Evolutionary conservation across 2,888 invertebrate species (phyloP), one percentile per base, ranked within the genome.

Genomic region (Cheilosia soror): DNA sequence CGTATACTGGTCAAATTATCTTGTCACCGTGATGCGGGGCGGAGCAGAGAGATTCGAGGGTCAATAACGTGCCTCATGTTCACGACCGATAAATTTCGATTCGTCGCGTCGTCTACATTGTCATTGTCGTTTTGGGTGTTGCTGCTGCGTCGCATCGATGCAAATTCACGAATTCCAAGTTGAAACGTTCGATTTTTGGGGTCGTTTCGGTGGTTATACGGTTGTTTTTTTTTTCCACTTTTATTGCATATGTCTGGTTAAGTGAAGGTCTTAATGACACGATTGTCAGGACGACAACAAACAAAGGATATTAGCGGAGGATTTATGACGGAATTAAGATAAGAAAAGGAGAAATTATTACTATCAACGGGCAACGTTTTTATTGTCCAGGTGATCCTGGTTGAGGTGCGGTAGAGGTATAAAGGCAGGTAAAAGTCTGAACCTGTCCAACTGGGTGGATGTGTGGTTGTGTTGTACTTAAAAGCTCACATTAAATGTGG

Each of bases 61-160:
- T 75, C 66, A 69, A 69, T 69, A 62, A 37, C 57, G 76, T 78
- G 78, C 66, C 49, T 55, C 53, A 63, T 60, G 63, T 44, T 72
- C 57, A 69, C 44, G 68, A 73, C 63, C 49, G 73, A 58, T 83
- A 78, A 83, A 83, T 78, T 65, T 80, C 47, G 60, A 73, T 82
- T 77, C 44, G 65, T 75, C 73, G 66, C 51, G 63, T 33, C 49
- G 77, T 25, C 73, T 31, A 58, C 72, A 65, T 66, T 66, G 62
- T 40, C 49, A 60, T 60, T 49, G 57, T 57, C 40, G 57, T 73
- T 63, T 55, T 29, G 63, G 51, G 58, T 58, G 66, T 68, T 55
- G 29, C 44, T 51, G 66, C 44, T 55, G 20, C 60, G 37, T 37
- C 57, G 44, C 53, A 27, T 57, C 57, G 68, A 68, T 77, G 60